Base-by-base conservation (phyloP, 2,113 vertebrate species). In the Poeciliopsis prolifica region DNA sequence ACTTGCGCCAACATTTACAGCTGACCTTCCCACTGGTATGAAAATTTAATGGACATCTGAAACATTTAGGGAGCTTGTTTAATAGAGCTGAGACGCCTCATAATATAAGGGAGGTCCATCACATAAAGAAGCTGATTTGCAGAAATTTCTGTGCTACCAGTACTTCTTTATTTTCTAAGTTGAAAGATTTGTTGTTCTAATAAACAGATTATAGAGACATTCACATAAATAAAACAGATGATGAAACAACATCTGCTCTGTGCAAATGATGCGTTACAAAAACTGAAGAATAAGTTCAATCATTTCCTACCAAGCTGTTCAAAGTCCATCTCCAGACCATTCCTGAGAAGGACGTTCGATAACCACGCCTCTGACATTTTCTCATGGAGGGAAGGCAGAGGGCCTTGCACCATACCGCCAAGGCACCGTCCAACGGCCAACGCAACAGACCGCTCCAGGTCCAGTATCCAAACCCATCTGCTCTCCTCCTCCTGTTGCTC, bases 381-480 rank as follows among this genome's bases (percentile, higher is more conserved):
- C 90, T 95, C 95, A 72, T 94, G 92, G 31, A 85, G 70, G 8
- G 94, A 94, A 24, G 85, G 75, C 0, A 92, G 86, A 2, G 90
- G 90, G 30, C 95, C 95, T 76, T 95, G 94, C 72, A 95, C 79
- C 95, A 95, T 95, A 63, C 92, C 94, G 61, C 95, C 91, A 2
- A 95, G 94, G 79, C 95, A 95, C 17, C 92, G 92, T 28, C 95
- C 95, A 15, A 95, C 92, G 24, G 91, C 90, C 85, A 95, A 79
- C 0, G 94, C 94, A 5, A 95, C 92, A 6, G 95, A 92, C 17
- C 95, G 91, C 44, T 95, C 95, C 84, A 95, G 82, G 75, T 95
- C 95, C 81, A 95, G 80, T 33, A 95, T 87, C 95, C 95, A 95
- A 51, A 87, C 87, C 95, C 95, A 95, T 67, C 31, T 80, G 78